These are phyloP conservation scores for Natrix natrix DNA, from an alignment of 2,797 vertebrate species.

Conservation along the genomic window DNA sequence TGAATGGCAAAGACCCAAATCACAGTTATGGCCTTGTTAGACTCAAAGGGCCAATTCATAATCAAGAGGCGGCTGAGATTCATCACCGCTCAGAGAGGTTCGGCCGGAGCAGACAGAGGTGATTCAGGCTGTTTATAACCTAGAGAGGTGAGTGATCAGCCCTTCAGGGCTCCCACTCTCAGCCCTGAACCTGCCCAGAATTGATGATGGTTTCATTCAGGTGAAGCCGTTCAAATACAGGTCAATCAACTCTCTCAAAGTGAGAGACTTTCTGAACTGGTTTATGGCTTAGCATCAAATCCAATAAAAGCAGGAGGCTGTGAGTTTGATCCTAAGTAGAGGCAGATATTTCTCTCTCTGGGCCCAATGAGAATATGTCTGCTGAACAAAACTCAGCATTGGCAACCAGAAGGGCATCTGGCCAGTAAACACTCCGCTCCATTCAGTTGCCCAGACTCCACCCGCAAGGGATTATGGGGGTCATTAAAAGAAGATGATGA, in stretches of 20 bases:
- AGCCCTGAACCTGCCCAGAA: background rate
- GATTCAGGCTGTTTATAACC: background rate
- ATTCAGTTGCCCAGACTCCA: too few relatives aligned
- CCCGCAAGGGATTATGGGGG: too few relatives aligned
- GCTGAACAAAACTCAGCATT: too few relatives aligned
- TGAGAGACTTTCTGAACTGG: background rate
- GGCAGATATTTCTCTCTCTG: too few relatives aligned
- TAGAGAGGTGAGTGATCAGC: background rate
- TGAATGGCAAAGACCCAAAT: background rate
- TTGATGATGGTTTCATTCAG: background rate
- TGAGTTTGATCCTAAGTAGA: too few relatives aligned
- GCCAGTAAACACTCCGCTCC: too few relatives aligned
- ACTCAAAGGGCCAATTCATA: background rate
- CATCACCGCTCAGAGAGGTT: background rate
- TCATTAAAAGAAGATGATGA: background rate
- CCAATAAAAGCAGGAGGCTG: background rate
- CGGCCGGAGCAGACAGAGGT: background rate
- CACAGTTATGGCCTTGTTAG: background rate
- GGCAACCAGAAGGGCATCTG: too few relatives aligned
- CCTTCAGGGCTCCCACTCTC: background rate
- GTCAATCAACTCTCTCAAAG: background rate
- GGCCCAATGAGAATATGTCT: too few relatives aligned
- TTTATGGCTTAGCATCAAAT: background rate
- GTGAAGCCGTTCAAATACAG: background rate
- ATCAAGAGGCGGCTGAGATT: background rate